A percentile compares a stretch with the other conserved stretches of the same genome.
These are phyloP conservation scores for Paracyclopina nana DNA, from an alignment of 1,140 invertebrate genomes.

Conservation along the genomic window DNA sequence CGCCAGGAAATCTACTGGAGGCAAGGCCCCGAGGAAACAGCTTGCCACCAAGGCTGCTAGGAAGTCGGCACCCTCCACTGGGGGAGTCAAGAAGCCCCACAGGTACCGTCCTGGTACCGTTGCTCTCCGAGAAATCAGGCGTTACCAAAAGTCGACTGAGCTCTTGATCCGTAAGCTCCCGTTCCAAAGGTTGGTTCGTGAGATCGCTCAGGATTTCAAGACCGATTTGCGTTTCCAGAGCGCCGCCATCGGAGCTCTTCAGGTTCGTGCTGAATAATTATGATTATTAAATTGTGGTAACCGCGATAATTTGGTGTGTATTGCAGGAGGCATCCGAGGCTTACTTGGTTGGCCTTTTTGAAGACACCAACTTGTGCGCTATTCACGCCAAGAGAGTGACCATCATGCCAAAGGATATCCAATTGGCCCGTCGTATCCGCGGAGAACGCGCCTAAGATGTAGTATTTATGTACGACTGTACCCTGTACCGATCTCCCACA, in stretches of 20 bases:
- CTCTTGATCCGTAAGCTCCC: constrained; percentile 58
- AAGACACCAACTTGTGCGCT: constrained; percentile 84
- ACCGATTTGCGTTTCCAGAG: constrained; percentile 60
- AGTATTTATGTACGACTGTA: too few species aligned
- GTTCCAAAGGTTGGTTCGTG: constrained; percentile 60
- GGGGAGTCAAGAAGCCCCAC: constrained; percentile 45
- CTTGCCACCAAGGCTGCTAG: constrained; percentile 62
- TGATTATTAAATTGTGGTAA: too few species aligned
- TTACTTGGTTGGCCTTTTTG: constrained; percentile 63
- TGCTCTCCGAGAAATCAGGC: constrained; percentile 56
- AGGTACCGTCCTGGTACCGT: constrained; percentile 54
- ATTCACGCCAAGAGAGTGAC: constrained; percentile 86
- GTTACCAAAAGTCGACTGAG: constrained; percentile 47
- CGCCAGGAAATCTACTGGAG: constrained; percentile 55
- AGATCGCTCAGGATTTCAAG: constrained; percentile 60
- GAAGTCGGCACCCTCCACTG: constrained; percentile 60
- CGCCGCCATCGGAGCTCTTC: constrained; percentile 48
- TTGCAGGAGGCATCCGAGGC: constrained; percentile 67
- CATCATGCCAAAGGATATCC: constrained; percentile 91
- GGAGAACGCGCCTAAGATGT: constrained; percentile 48
- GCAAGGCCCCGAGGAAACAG: constrained; percentile 66
- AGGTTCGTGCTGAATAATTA: too few species aligned
- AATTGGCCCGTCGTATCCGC: constrained; percentile 62
- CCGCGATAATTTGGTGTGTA: too few species aligned
- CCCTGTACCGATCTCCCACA: too few species aligned